Evolutionary conservation across 2,797 vertebrate genomes (phyloP), one percentile per base, ranked within the genome.

Genomic region (Gymnoscopelus braueri): DNA sequence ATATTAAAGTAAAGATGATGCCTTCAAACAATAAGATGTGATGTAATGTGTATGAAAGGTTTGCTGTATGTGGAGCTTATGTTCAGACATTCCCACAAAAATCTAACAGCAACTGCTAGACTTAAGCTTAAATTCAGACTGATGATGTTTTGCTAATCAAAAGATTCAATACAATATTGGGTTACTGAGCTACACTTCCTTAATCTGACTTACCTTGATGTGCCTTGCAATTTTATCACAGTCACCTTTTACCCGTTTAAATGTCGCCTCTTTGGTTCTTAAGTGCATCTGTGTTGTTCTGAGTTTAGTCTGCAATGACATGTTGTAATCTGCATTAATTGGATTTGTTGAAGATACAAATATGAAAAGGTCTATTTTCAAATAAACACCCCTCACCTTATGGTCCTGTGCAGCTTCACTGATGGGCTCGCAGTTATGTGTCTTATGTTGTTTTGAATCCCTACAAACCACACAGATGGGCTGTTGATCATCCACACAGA

Each of bases 381-480:
- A 35, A n/a, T 15, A 1, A 0, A 54, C 0, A 1, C 3, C 44
- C 10, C 79, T 84, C 24, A 88, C 86, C 57, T 64, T 73, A 0
- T 7, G 7, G 0, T 72, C 35, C 6, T 61, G 29, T 54, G 56
- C 79, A 59, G 71, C 83, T 75, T 85, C 72, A 0, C 7, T 53
- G 48, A 80, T 15, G 4, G 84, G 76, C 10, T 58, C 0, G 3
- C 60, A 81, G 65, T 61, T 71, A 57, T 63, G 78, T 5, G 67
- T 60, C 65, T 75, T 80, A 0, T 55, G 79, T 53, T 65, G 44
- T 8, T 81, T 64, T 1, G 74, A 0, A 55, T 88, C 74, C 12
- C 74, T 74, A n/a, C 83, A 87, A 3, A 81, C 11, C 52, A 84
- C 1, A 49, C 84, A 86, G 39, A 44, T 44, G 1, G 39, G 39